Conservation (phyloP, 2,113 vertebrate species). For the Hippocampus comes region DNA sequence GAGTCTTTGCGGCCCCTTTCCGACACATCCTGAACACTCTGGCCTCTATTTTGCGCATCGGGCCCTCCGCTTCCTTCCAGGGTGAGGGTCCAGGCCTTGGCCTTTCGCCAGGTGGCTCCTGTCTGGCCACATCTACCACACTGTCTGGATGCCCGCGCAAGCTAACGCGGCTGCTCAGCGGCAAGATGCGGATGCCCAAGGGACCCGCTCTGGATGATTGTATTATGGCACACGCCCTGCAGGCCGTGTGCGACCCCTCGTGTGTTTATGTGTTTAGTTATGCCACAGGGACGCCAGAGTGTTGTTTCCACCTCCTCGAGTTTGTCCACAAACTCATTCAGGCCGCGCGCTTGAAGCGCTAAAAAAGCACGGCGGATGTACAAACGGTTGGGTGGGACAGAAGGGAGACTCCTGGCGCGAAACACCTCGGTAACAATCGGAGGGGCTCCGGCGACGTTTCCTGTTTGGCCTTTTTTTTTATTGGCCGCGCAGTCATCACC, state of each 20-base stretch:
- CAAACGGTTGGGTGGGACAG: not conserved
- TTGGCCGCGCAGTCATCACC: constrained; percentile 59
- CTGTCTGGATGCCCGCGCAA: not conserved
- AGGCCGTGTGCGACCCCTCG: constrained; percentile 31
- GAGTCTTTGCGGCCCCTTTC: constrained; percentile 51
- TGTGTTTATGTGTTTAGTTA: constrained; percentile 24
- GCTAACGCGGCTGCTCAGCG: not conserved
- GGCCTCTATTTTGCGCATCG: constrained; percentile 61
- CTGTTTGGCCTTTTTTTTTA: constrained; percentile 66
- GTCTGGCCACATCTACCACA: constrained; percentile 57
- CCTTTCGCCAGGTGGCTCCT: constrained; percentile 78
- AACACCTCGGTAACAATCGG: constrained; percentile 68
- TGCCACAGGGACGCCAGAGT: constrained; percentile 9
- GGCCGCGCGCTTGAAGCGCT: not conserved
- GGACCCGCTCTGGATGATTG: not conserved
- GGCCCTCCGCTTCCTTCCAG: constrained; percentile 80
- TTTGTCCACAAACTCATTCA: constrained; percentile 21
- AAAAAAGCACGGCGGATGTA: constrained; percentile 42
- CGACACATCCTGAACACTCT: constrained; percentile 78
- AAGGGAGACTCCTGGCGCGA: constrained; percentile 39
- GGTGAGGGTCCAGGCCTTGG: constrained; percentile 78
- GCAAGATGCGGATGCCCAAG: constrained; percentile 8
- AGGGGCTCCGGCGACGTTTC: constrained; percentile 55
- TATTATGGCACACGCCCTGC: constrained; percentile 33
- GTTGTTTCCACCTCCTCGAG: constrained; percentile 23